phyloP scores from a whole-genome alignment of 2,888 invertebrate species.

The Tanypteryx hageni region DNA sequence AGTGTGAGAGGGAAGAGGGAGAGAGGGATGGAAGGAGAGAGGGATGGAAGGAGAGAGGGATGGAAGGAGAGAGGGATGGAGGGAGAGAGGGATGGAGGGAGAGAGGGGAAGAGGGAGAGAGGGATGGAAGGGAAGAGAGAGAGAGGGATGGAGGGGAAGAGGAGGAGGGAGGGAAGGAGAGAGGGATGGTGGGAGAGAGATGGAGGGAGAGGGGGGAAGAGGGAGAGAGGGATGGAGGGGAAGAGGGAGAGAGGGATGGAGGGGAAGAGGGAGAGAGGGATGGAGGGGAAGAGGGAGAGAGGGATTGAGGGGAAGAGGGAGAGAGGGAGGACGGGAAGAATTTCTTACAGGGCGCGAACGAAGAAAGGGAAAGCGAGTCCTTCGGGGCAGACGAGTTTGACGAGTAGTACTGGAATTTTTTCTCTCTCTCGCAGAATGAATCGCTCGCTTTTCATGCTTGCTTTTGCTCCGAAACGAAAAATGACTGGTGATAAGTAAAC shows the following conservation, averaged over 20 bases:
- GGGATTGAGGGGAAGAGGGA: no score
- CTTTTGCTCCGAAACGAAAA: not conserved
- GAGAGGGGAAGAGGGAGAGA: no score
- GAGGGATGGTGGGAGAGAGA: not conserved
- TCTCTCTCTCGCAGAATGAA: conserved; percentile 1
- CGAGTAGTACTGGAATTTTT: conserved; percentile 2
- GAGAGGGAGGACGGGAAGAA: no score
- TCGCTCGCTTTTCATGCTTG: not conserved
- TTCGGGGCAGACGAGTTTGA: conserved; percentile 35
- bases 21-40: not conserved
- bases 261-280: not conserved
- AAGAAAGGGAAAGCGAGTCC: conserved; percentile 21
- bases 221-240: not conserved
- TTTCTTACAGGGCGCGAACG: not conserved
- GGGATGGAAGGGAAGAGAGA: no score
- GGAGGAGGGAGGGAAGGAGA: no score
- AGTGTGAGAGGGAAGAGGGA: no score
- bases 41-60: conserved; percentile 1
- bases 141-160: no score
- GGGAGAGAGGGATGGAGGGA: no score
- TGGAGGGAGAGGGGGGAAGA: not conserved
- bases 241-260: not conserved
- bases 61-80: no score
- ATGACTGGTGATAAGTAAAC: not conserved
- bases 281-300: not conserved